phyloP scores from a whole-genome alignment of 2,797 vertebrate species.

The Limosa lapponica region DNA sequence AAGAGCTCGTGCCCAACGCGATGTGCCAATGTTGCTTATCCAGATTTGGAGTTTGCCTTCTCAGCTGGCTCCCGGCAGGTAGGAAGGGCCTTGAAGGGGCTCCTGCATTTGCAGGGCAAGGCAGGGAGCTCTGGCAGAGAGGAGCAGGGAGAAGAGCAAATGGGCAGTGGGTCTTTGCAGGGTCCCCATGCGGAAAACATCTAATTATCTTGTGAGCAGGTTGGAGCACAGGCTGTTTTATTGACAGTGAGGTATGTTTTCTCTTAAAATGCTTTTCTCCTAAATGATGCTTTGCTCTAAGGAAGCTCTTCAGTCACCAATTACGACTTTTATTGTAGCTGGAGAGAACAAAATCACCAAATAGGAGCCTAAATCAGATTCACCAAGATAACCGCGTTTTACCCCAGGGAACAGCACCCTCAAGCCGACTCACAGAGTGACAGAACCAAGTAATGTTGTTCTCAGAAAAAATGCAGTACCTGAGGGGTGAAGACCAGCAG shows the following conservation, averaged over 20 bases:
- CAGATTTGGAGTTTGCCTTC: neutral
- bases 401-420: neutral
- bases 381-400: neutral
- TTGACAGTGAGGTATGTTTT: neutral
- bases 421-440: neutral
- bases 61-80: neutral
- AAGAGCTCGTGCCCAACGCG: neutral
- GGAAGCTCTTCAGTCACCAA: constrained; percentile 33
- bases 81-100: neutral
- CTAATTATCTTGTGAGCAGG: neutral
- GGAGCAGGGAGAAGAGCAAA: neutral
- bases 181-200: neutral
- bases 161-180: neutral
- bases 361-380: constrained; percentile 11
- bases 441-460: neutral
- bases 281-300: neutral
- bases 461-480: neutral
- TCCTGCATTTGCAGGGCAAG: accelerated
- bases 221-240: neutral
- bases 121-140: neutral
- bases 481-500: neutral
- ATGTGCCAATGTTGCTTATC: neutral
- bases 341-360: constrained; percentile 10
- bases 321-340: neutral
- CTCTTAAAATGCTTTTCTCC: neutral